These are phyloP conservation scores for Pollenia amentaria DNA, from an alignment of 2,888 invertebrate species.

Conservation along the genomic window DNA sequence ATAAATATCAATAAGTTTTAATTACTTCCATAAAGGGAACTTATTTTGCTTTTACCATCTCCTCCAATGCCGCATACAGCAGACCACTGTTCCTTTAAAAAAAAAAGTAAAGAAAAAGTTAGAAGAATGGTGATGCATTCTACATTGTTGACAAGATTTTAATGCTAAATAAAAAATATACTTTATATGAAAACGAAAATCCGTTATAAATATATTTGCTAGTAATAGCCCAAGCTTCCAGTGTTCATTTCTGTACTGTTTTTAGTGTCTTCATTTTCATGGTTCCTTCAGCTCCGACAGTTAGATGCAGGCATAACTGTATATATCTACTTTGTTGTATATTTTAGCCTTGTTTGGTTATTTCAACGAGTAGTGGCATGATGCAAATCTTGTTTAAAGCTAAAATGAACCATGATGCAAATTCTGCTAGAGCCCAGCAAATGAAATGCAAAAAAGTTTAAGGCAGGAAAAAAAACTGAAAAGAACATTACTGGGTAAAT, in stretches of 20 bases:
- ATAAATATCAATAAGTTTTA: slow-evolving; percentile 30
- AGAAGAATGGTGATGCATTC: slow-evolving; percentile 32
- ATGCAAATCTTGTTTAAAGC: slow-evolving; percentile 67
- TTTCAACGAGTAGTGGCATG: slow-evolving; percentile 23
- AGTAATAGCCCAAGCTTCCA: slow-evolving; percentile 55
- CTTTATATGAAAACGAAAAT: slow-evolving; percentile 37
- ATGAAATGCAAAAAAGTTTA: slow-evolving; percentile 1
- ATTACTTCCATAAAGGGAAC: slow-evolving; percentile 22
- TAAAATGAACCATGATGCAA: slow-evolving; percentile 63
- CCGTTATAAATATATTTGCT: slow-evolving; percentile 62
- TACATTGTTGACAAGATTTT: slow-evolving; percentile 64
- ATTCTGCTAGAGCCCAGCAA: slow-evolving; percentile 9
- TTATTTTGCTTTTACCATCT: not conserved
- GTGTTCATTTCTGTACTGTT: slow-evolving; percentile 14
- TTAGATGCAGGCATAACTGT: slow-evolving; percentile 4
- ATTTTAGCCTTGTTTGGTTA: slow-evolving; percentile 26
- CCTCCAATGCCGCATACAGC: not conserved
- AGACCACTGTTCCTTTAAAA: slow-evolving; percentile 31
- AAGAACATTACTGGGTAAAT: slow-evolving; percentile 68
- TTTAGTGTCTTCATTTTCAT: not conserved
- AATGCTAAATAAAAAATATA: slow-evolving; percentile 60
- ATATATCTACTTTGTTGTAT: not conserved
- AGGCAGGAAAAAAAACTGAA: slow-evolving; percentile 32
- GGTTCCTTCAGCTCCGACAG: not conserved
- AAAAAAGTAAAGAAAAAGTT: not conserved